These are phyloP conservation scores for Echinometra lucunter DNA, from an alignment of 53 echinoderm and acorn worm genomes.

Conservation along the genomic window DNA sequence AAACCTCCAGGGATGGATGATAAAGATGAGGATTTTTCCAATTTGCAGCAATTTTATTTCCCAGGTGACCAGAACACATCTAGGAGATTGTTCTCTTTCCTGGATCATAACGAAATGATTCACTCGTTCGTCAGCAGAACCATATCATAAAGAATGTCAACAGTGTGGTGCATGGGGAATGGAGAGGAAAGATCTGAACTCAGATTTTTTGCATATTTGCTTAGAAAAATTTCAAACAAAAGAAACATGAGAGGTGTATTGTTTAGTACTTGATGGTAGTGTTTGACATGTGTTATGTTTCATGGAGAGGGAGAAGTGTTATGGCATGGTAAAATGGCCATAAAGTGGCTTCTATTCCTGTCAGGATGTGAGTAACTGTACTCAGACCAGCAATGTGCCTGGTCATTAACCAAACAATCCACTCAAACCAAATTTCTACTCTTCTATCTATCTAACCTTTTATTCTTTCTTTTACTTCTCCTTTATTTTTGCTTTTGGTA, in stretches of 20 bases:
- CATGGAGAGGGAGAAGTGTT: slow-evolving; percentile 26
- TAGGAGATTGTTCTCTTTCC: slow-evolving; percentile 39
- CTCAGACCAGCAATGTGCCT: not conserved
- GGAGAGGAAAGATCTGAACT: not conserved
- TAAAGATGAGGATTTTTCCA: slow-evolving; percentile 50
- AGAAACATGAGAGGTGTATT: slow-evolving; percentile 42
- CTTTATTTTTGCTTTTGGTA: not conserved
- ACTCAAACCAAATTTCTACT: not conserved
- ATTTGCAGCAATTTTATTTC: slow-evolving; percentile 64
- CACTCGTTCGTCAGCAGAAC: slow-evolving; percentile 28
- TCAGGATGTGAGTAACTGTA: slow-evolving; percentile 60
- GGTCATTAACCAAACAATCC: slow-evolving; percentile 49
- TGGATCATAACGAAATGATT: slow-evolving; percentile 51
- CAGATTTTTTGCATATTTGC: slow-evolving; percentile 29
- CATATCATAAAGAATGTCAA: slow-evolving; percentile 54
- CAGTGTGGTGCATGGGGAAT: slow-evolving; percentile 18
- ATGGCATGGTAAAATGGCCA: slow-evolving; percentile 39
- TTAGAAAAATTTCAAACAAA: slow-evolving; percentile 49
- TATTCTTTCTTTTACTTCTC: not conserved
- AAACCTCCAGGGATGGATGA: slow-evolving; percentile 35
- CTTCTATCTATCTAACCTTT: not conserved
- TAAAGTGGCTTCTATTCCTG: slow-evolving; percentile 21
- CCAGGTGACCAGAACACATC: slow-evolving; percentile 1
- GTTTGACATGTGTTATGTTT: slow-evolving; percentile 44
- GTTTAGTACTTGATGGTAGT: slow-evolving; percentile 23